Percentiles rank a stretch among this genome's conserved stretches.
Evolutionary conservation across 2,797 vertebrate species (phyloP).

Genomic region (Todus mexicanus): DNA sequence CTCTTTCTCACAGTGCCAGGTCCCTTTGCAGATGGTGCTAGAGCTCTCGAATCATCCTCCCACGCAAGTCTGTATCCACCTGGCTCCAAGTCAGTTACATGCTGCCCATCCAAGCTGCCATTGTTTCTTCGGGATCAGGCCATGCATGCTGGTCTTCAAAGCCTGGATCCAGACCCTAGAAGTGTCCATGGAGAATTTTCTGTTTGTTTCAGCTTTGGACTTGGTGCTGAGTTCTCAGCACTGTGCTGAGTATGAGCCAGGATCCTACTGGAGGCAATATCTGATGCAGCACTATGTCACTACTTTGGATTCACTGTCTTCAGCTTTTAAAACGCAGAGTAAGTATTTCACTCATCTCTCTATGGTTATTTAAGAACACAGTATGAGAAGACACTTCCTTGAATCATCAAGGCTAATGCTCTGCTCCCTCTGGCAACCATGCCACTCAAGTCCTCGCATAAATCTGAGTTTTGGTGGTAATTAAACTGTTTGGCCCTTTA

Average conservation of each 20-base stretch:
- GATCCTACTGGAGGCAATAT: conserved; percentile 1
- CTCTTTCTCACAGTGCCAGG: background rate
- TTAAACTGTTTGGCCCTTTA: conserved; percentile 20
- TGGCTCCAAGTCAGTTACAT: background rate
- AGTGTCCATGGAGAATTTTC: background rate
- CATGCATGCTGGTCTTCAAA: background rate
- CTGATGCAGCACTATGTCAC: background rate
- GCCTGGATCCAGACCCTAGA: background rate
- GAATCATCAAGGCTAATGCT: background rate
- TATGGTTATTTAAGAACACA: background rate
- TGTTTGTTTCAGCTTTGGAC: conserved; percentile 27
- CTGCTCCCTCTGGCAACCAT: background rate
- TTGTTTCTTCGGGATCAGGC: background rate
- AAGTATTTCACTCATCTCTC: background rate
- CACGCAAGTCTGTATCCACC: background rate
- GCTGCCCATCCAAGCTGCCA: background rate
- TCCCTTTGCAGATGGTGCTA: background rate
- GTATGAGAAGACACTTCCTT: background rate
- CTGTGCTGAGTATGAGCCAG: background rate
- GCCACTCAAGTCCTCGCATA: background rate
- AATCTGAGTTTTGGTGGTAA: background rate
- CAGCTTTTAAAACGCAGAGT: background rate
- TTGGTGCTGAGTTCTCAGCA: conserved; percentile 2
- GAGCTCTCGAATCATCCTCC: background rate
- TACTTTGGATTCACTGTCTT: background rate